A percentile compares a stretch with the other conserved stretches of the same genome.
These are phyloP conservation scores for Tachuris rubrigastra DNA, from an alignment of 2,113 vertebrate species.

Conservation along the genomic window DNA sequence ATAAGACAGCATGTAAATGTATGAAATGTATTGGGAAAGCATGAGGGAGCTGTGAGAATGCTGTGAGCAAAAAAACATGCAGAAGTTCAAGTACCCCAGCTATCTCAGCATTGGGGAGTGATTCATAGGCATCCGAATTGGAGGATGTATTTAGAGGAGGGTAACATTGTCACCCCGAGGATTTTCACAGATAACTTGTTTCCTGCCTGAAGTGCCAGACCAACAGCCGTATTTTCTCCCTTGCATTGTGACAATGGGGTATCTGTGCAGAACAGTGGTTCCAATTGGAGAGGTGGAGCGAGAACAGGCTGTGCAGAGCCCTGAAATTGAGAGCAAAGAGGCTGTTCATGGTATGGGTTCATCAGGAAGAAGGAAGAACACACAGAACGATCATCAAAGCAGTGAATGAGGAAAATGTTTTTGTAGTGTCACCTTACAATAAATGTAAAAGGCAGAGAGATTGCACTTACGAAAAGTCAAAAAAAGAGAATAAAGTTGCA, in stretches of 20 bases:
- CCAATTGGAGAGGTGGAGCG: neutral
- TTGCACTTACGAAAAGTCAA: neutral
- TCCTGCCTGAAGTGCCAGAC: neutral
- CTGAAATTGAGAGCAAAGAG: neutral
- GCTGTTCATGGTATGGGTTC: neutral
- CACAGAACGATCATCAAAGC: neutral
- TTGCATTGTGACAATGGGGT: neutral
- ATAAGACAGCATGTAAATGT: constrained; percentile 1
- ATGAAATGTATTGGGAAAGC: constrained; percentile 24
- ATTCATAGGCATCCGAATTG: neutral
- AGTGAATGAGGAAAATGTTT: neutral
- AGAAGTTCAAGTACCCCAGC: neutral
- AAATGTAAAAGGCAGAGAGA: neutral
- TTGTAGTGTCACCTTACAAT: neutral
- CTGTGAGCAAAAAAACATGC: neutral
- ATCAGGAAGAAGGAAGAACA: neutral
- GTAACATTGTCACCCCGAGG: neutral
- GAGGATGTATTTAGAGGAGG: neutral
- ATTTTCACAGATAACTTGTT: neutral
- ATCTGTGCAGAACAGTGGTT: neutral
- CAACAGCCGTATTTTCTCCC: neutral
- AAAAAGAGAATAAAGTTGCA: neutral
- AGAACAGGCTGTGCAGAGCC: neutral
- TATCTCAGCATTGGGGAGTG: neutral
- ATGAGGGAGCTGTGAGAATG: constrained; percentile 12